These are phyloP conservation scores for Malthinus flaveolus DNA, from an alignment of 2,888 invertebrate genomes.

Conservation along the genomic window DNA sequence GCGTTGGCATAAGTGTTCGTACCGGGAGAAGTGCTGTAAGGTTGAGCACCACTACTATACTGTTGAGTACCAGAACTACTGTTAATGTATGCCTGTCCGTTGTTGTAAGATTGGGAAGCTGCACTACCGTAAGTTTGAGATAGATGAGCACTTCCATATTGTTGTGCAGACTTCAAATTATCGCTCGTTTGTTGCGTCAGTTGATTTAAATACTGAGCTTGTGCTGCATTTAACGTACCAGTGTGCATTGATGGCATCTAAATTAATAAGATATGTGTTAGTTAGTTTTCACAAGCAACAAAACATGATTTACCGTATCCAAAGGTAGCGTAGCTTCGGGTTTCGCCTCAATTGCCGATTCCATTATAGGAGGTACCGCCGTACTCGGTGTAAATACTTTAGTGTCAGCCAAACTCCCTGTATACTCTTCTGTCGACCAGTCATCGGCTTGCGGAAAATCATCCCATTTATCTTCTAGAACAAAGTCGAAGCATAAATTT, in stretches of 20 bases:
- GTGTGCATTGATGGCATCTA: constrained; percentile 53
- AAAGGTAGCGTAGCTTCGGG: constrained; percentile 10
- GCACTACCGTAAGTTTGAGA: constrained; percentile 39
- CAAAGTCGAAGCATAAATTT: not conserved
- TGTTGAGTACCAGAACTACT: constrained; percentile 19
- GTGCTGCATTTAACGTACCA: constrained; percentile 59
- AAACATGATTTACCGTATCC: constrained; percentile 14
- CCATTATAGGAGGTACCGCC: constrained; percentile 41
- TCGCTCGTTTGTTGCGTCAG: constrained; percentile 60
- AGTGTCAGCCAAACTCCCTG: constrained; percentile 90
- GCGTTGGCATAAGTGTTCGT: constrained; percentile 41
- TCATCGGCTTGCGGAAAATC: constrained; percentile 56
- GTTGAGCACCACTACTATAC: constrained; percentile 33
- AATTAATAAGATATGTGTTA: constrained; percentile 1
- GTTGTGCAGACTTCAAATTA: constrained; percentile 36
- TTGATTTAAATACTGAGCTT: constrained; percentile 63
- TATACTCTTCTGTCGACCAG: constrained; percentile 85
- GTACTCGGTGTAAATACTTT: constrained; percentile 86
- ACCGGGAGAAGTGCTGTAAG: constrained; percentile 38
- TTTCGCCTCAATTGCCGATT: constrained; percentile 7
- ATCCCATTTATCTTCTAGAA: constrained; percentile 73
- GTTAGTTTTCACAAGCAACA: not conserved
- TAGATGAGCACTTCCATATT: constrained; percentile 38
- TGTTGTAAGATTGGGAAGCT: constrained; percentile 25
- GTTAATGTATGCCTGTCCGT: constrained; percentile 21